Percentiles rank a stretch among this genome's conserved stretches.
Conservation (phyloP, 2,888 invertebrate genomes). For the Campoplex nolae region DNA sequence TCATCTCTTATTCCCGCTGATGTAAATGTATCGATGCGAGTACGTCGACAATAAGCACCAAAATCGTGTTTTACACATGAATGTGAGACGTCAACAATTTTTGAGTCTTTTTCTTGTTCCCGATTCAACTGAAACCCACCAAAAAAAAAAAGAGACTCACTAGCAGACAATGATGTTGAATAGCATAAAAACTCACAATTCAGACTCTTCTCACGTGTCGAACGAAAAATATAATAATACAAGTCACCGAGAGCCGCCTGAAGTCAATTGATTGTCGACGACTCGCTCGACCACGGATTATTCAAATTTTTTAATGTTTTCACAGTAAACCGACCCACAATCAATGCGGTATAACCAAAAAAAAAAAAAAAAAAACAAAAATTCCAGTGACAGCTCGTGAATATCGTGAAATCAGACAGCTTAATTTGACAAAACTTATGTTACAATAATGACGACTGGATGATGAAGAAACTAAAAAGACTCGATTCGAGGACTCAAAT, state of each 20-base stretch:
- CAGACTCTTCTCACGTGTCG: constrained; percentile 18
- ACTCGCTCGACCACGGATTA: constrained; percentile 38
- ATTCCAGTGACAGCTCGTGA: constrained; percentile 57
- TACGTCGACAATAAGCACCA: constrained; percentile 16
- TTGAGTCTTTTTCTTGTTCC: constrained; percentile 8
- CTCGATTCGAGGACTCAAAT: constrained; percentile 53
- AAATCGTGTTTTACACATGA: constrained; percentile 65
- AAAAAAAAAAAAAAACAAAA: constrained; percentile 55
- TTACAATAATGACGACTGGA: constrained; percentile 30
- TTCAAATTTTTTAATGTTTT: constrained; percentile 51
- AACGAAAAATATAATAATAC: background rate
- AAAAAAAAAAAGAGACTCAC: constrained; percentile 31
- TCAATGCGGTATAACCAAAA: constrained; percentile 31
- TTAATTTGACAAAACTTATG: constrained; percentile 41
- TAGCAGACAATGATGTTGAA: constrained; percentile 43
- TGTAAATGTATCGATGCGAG: constrained; percentile 17
- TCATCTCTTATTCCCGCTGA: constrained; percentile 49
- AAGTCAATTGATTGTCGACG: constrained; percentile 50
- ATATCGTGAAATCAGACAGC: constrained; percentile 46
- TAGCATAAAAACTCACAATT: constrained; percentile 41
- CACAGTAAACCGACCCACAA: background rate
- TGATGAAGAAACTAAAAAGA: constrained; percentile 66
- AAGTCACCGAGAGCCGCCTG: constrained; percentile 21
- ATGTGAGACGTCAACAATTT: constrained; percentile 50
- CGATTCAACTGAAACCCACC: background rate